A percentile compares a stretch with the other conserved stretches of the same genome.
Evolutionary conservation across 2,113 vertebrate species (phyloP).

Genomic region (Stegostoma tigrinum): DNA sequence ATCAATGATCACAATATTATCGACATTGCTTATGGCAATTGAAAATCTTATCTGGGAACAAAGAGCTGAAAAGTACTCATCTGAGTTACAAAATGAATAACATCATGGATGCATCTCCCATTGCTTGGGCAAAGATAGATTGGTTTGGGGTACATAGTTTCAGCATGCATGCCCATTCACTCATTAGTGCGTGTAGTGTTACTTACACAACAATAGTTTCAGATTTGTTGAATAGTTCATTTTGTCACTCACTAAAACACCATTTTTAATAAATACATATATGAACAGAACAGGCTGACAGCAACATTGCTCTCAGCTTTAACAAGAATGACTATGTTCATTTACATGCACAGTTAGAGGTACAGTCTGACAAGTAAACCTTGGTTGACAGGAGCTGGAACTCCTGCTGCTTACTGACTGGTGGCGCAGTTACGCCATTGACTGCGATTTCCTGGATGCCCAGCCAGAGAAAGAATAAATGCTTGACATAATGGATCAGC

Average conservation of each 20-base stretch:
- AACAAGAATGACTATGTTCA: constrained; percentile 5
- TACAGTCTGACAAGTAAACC: neutral
- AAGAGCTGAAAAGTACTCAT: neutral
- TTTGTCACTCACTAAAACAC: neutral
- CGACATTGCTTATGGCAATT: neutral
- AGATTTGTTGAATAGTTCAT: neutral
- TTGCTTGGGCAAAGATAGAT: neutral
- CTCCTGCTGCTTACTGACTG: neutral
- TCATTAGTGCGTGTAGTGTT: neutral
- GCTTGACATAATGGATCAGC: neutral
- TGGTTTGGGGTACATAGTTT: neutral
- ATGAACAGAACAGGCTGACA: neutral
- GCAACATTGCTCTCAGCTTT: no score
- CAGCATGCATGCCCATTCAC: neutral
- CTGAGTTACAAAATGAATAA: neutral
- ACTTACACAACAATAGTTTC: neutral
- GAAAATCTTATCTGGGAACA: neutral
- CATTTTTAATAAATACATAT: neutral
- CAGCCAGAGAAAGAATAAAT: neutral
- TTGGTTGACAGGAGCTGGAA: neutral
- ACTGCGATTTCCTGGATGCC: neutral
- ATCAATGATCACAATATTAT: neutral
- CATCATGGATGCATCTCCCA: neutral
- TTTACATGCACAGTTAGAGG: neutral
- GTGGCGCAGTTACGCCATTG: neutral